Evolutionary conservation across 2,113 vertebrate genomes (phyloP).

Genomic region (Paralichthys olivaceus): DNA sequence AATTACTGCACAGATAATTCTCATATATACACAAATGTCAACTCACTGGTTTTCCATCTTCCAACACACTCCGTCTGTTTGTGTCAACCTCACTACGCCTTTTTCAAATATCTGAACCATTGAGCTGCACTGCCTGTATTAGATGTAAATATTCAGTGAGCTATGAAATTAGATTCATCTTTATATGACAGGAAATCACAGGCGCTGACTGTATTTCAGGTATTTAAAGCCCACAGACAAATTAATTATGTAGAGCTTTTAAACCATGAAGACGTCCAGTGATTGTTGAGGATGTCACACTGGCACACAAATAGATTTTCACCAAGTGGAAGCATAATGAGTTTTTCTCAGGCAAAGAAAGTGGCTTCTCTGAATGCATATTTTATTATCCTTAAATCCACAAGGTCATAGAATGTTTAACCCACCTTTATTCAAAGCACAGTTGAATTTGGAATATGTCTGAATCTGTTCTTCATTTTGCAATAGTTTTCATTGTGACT

Average conservation of each 20-base stretch:
- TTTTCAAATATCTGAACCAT: conserved; percentile 16
- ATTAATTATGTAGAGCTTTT: not conserved
- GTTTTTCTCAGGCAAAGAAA: not conserved
- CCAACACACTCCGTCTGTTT: not conserved
- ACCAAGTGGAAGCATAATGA: not conserved
- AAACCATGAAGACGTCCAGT: not conserved
- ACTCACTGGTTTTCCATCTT: not conserved
- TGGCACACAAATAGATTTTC: not conserved
- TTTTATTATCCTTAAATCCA: not conserved
- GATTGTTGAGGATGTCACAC: not conserved
- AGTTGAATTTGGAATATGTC: not conserved
- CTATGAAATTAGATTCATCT: conserved; percentile 26
- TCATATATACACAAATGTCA: conserved; percentile 49
- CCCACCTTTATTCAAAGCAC: not conserved
- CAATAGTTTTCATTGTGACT: not conserved
- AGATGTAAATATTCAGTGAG: conserved; percentile 5
- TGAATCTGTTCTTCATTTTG: not conserved
- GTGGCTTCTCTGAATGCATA: not conserved
- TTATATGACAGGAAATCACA: conserved; percentile 4
- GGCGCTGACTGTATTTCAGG: not conserved
- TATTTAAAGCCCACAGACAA: not conserved
- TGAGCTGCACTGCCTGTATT: not conserved
- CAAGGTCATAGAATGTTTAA: not conserved
- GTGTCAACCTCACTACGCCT: not conserved
- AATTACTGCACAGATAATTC: conserved; percentile 60